Base-by-base conservation (phyloP, 2,113 vertebrate species). In the Engraulis encrasicolus region DNA sequence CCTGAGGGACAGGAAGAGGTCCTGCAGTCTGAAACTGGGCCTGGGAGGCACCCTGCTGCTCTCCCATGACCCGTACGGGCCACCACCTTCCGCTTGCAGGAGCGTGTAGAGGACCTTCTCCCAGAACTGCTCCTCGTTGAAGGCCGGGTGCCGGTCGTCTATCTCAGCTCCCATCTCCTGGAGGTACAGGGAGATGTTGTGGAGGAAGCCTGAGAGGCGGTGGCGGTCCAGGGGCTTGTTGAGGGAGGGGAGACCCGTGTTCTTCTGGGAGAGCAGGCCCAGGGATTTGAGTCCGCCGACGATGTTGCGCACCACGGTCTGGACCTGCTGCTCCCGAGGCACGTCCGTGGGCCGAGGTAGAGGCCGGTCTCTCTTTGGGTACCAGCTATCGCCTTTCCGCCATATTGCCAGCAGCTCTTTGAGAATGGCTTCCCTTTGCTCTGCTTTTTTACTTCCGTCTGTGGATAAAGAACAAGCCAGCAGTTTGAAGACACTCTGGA, bases 181-280 rank as follows among this genome's bases (percentile, higher is more conserved):
- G 79, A 97, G 95, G 82, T 96, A 96, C 83, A 93, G 90, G 36
- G 97, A 97, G 90, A 97, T 94, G 88, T 97, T 97, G 90, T 96
- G 94, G 52, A 98, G 93, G 87, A 98, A 97, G 78, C 95, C 92
- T 12, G 95, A 96, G 74, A 96, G 93, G 31, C 94, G 91, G 58
- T 93, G 93, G 79, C 92, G 87, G 87, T 95, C 93, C 6, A 95
- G 83, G 1, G 91, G 87, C 79, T 93, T 93, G 78, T 89, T 92
- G 23, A 92, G 84, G 20, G 91, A 89, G 15, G 92, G 89, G 82
- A 92, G 88, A 90, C 83, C 88, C 48, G 49, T 23, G 61, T 50
- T 92, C 78, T 90, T 93, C 81, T 49, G 89, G 18, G 91, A 90
- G 61, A 95, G 83, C 5, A 93, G 74, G 9, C 95, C 93, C 4